Evolutionary conservation across 2,113 vertebrate genomes (phyloP).

Genomic region (Halichoerus grypus): DNA sequence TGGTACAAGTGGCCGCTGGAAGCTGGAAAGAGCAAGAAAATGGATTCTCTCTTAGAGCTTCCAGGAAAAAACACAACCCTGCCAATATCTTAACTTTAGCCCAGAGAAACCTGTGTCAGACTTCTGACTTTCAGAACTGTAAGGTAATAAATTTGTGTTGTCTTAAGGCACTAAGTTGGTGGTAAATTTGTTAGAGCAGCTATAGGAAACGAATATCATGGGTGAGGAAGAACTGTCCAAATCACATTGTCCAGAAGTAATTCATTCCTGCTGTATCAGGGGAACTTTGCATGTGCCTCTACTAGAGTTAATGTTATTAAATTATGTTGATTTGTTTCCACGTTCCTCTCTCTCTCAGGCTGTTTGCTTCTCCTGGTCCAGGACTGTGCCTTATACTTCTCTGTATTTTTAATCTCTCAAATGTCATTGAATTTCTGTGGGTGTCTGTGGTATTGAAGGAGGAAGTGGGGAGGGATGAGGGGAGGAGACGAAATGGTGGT

Average conservation of each 20-base stretch:
- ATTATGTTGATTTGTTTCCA: neutral
- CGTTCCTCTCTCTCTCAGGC: neutral
- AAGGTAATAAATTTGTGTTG: neutral
- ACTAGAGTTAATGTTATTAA: neutral
- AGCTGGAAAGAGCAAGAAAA: neutral
- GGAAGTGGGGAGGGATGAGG: neutral
- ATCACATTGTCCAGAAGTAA: neutral
- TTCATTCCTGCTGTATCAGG: neutral
- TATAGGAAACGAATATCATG: neutral
- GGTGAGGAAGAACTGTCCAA: neutral
- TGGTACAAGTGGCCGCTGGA: neutral
- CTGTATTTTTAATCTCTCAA: neutral
- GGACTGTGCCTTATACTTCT: conserved; percentile 8
- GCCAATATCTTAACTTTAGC: neutral
- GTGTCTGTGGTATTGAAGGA: neutral
- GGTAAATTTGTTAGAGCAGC: neutral
- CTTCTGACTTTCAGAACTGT: neutral
- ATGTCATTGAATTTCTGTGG: conserved; percentile 27
- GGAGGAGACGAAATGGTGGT: neutral
- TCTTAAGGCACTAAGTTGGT: neutral
- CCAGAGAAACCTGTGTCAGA: neutral
- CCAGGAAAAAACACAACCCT: neutral
- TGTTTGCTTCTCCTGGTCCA: neutral
- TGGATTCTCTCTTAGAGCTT: neutral
- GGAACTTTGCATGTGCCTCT: neutral